Evolutionary conservation across 1,140 invertebrate species (phyloP).

Genomic region (Nilaparvata lugens): DNA sequence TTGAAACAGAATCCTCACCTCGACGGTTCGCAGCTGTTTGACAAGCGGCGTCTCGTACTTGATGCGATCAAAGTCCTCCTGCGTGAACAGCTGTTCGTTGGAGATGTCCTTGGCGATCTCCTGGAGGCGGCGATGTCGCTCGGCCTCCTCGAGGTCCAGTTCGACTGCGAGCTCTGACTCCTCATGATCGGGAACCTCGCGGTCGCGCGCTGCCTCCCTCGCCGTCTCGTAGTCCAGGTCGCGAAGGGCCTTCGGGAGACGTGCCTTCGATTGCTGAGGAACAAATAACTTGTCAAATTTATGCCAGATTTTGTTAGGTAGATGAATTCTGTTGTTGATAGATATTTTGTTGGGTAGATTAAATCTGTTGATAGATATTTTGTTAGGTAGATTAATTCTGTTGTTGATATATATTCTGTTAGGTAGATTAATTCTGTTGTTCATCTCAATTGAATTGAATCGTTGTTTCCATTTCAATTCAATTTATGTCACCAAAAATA

Average conservation of each 20-base stretch:
- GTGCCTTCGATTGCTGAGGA: background rate
- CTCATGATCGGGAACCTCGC: background rate
- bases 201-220: slow-evolving; percentile 6
- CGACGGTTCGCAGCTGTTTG: slow-evolving; percentile 44
- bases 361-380: no score
- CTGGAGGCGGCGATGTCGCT: background rate
- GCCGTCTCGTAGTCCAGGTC: background rate
- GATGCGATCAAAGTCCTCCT: slow-evolving; percentile 43
- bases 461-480: no score
- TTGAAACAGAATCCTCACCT: slow-evolving; percentile 41
- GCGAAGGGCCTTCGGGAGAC: background rate
- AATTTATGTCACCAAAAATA: no score
- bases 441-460: no score
- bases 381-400: no score
- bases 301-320: no score
- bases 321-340: no score
- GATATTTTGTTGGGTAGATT: no score
- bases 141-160: slow-evolving; percentile 7
- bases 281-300: no score
- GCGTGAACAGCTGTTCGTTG: slow-evolving; percentile 40
- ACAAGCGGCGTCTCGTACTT: slow-evolving; percentile 52
- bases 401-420: no score
- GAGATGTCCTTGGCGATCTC: slow-evolving; percentile 34
- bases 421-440: no score
- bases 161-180: background rate